phyloP scores from a whole-genome alignment of 2,888 invertebrate species.

The Metopia argyrocephala region DNA sequence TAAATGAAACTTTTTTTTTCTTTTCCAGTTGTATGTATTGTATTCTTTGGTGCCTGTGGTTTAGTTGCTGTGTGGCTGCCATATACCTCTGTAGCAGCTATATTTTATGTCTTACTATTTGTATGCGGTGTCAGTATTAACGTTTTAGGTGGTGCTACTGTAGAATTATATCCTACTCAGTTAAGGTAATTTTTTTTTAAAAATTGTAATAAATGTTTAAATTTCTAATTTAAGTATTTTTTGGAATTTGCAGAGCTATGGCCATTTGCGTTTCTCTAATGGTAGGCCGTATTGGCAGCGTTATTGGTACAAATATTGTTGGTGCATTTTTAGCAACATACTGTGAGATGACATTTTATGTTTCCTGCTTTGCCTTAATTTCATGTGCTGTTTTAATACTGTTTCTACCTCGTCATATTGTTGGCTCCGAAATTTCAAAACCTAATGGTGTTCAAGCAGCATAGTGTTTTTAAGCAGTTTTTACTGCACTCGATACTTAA shows the following conservation, averaged over 20 bases:
- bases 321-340: conserved; percentile 78
- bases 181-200: conserved; percentile 68
- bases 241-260: conserved; percentile 78
- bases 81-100: conserved; percentile 69
- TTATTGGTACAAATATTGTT: conserved; percentile 79
- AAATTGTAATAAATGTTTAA: neutral
- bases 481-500: conserved; percentile 9
- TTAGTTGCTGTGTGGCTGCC: conserved; percentile 67
- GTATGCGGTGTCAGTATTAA: conserved; percentile 70
- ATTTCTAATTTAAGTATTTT: neutral
- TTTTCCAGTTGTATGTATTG: conserved; percentile 67
- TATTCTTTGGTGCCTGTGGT: conserved; percentile 69
- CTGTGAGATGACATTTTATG: conserved; percentile 78
- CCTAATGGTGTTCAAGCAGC: conserved; percentile 2
- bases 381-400: conserved; percentile 69
- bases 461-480: conserved; percentile 1
- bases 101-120: conserved; percentile 71
- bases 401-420: conserved; percentile 66
- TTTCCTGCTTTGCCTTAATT: conserved; percentile 68
- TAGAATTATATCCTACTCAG: conserved; percentile 75
- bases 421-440: neutral
- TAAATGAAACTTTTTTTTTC: neutral
- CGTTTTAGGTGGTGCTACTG: conserved; percentile 73
- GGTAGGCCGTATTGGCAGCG: conserved; percentile 80
- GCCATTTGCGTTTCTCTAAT: conserved; percentile 80